A percentile compares a stretch with the other conserved stretches of the same genome.
Conservation (phyloP, 1,140 invertebrate genomes). For the Saccostrea cuccullata region DNA sequence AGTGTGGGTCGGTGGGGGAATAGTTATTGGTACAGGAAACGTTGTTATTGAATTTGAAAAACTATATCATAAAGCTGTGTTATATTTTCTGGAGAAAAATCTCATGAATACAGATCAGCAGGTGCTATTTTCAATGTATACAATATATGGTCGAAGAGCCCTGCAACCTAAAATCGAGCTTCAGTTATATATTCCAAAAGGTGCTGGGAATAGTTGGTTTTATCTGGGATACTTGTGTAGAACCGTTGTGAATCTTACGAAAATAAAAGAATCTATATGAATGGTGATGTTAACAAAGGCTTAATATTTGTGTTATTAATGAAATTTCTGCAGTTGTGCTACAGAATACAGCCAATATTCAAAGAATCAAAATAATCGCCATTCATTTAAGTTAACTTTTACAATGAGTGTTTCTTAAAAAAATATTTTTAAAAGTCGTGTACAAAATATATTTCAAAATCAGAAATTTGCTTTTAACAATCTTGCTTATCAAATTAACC, state of each 20-base stretch:
- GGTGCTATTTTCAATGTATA: constrained; percentile 68
- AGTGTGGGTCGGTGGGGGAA: constrained; percentile 58
- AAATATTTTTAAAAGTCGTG: too few relatives aligned
- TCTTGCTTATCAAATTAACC: too few relatives aligned
- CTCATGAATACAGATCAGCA: constrained; percentile 72
- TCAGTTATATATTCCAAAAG: constrained; percentile 58
- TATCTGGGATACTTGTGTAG: constrained; percentile 62
- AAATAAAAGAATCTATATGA: neutral
- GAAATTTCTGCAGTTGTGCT: too few relatives aligned
- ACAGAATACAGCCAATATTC: too few relatives aligned
- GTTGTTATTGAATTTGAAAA: constrained; percentile 59
- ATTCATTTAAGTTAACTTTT: too few relatives aligned
- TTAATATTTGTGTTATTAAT: too few relatives aligned
- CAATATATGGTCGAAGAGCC: constrained; percentile 51
- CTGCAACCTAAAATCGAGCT: constrained; percentile 63
- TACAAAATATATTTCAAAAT: too few relatives aligned
- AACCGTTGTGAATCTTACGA: neutral
- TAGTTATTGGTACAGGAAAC: constrained; percentile 50
- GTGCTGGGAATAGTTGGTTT: constrained; percentile 61
- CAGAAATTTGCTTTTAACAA: too few relatives aligned
- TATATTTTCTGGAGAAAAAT: constrained; percentile 59
- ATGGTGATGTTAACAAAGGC: neutral
- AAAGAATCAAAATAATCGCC: too few relatives aligned
- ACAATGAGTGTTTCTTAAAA: too few relatives aligned
- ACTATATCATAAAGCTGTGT: constrained; percentile 63